These are phyloP conservation scores for Mythimna vitellina DNA, from an alignment of 2,888 invertebrate species.

Conservation along the genomic window DNA sequence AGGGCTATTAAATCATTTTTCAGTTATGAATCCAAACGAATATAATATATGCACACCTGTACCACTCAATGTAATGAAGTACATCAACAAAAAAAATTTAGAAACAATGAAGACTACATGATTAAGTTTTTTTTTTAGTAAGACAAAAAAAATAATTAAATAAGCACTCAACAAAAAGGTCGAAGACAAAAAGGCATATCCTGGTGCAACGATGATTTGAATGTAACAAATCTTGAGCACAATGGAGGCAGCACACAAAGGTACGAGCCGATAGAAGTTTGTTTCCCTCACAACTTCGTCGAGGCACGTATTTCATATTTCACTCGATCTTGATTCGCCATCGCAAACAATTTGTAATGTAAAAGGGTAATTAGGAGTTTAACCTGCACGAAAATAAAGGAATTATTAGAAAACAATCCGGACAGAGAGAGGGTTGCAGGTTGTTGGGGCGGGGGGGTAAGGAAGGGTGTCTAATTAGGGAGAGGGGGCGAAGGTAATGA, in stretches of 20 bases:
- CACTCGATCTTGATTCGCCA: constrained; percentile 62
- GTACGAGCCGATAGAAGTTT: constrained; percentile 26
- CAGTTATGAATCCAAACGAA: constrained; percentile 60
- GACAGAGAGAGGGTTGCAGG: constrained; percentile 69
- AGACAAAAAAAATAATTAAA: constrained; percentile 55
- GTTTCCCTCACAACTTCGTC: constrained; percentile 46
- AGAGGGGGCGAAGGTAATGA: constrained; percentile 88
- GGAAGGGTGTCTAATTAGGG: constrained; percentile 87
- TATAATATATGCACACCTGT: constrained; percentile 59
- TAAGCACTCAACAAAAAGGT: constrained; percentile 41
- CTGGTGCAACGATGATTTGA: constrained; percentile 46
- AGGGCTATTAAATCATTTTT: constrained; percentile 71
- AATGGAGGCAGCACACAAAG: constrained; percentile 30
- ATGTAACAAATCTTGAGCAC: constrained; percentile 38
- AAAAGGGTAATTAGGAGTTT: constrained; percentile 82
- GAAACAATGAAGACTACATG: constrained; percentile 55
- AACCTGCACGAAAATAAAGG: constrained; percentile 86
- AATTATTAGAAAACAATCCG: constrained; percentile 90
- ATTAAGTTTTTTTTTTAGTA: constrained; percentile 47
- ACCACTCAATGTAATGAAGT: constrained; percentile 40
- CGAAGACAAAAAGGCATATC: constrained; percentile 41
- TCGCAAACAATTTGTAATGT: constrained; percentile 75
- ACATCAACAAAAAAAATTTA: constrained; percentile 34
- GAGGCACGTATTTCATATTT: constrained; percentile 65
- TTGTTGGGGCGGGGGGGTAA: constrained; percentile 64